Base-by-base conservation (phyloP, 2,113 vertebrate species). In the Proterorhinus semilunaris region DNA sequence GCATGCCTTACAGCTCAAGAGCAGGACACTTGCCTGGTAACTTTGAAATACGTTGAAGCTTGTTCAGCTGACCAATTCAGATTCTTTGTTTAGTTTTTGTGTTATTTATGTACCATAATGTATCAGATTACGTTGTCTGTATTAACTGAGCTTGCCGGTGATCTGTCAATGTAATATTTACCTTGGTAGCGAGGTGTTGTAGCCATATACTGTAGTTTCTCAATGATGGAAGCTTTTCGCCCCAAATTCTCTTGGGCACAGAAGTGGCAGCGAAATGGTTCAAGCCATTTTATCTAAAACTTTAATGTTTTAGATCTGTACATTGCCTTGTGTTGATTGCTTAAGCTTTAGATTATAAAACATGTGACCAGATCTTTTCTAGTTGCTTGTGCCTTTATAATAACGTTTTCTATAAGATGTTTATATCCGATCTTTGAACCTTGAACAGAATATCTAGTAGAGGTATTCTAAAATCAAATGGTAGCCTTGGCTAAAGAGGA, bases 1-100 rank as follows among this genome's bases (percentile, higher is more conserved):
- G 68, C 85, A 85, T 81, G 79, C 72, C 79, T 86, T 83, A 75
- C 75, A 63, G 72, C 7, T 70, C 63, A 76, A 42, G 36, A 42
- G 45, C 57, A 13, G 68, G 68, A 68, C 64, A 72, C 51, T 43
- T 16, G 12, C 12, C 5, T 9, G 7, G 64, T 61, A 58, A 49
- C 42, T 66, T 8, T 46, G 54, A 69, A 59, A 58, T 45, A 10
- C 11, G 21, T 27, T 57, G 21, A 11, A 57, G 54, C 54, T 42
- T 57, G 54, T 57, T 58, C 2, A 42, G 36, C 42, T 13, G 27
- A 42, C 55, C 27, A 21, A 58, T 58, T 7, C 6, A 42, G 27
- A 58, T 4, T 36, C 27, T 58, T 13, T 21, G 27, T 57, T 57
- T 9, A 58, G 27, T 42, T 27, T 9, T 55, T 57, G 21, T 57